Percentiles rank a stretch among this genome's conserved stretches.
These are phyloP conservation scores for Meleagris gallopavo DNA, from an alignment of 2,113 vertebrate species.

Conservation along the genomic window DNA sequence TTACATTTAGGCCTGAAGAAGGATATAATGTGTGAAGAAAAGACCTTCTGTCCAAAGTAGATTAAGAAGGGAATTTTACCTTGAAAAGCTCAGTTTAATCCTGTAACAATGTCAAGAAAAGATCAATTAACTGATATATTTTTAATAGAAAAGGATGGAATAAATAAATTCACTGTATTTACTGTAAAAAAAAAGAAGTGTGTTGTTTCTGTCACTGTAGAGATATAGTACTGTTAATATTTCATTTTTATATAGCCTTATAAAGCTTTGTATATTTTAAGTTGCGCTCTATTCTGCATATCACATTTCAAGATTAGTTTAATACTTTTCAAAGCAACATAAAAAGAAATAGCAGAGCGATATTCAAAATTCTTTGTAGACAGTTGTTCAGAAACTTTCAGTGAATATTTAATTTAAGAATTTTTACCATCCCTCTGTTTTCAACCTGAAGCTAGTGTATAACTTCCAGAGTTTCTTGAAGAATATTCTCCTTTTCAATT, in stretches of 20 bases:
- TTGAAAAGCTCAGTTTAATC: background rate
- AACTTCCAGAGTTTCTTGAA: background rate
- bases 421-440: background rate
- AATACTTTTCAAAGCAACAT: background rate
- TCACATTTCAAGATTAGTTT: background rate
- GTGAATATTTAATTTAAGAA: background rate
- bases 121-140: rapidly evolving
- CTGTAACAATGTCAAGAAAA: background rate
- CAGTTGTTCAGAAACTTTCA: background rate
- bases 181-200: background rate
- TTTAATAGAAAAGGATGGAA: background rate
- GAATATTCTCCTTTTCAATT: background rate
- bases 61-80: background rate
- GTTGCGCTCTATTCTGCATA: background rate
- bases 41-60: background rate
- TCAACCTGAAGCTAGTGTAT: background rate
- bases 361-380: background rate
- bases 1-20: background rate
- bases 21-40: background rate
- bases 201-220: background rate
- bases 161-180: background rate
- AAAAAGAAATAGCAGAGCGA: background rate
- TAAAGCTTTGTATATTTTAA: background rate
- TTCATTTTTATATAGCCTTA: background rate
- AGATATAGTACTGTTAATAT: background rate